Conservation (phyloP, 2,113 vertebrate genomes). For the Irena cyanogastra region DNA sequence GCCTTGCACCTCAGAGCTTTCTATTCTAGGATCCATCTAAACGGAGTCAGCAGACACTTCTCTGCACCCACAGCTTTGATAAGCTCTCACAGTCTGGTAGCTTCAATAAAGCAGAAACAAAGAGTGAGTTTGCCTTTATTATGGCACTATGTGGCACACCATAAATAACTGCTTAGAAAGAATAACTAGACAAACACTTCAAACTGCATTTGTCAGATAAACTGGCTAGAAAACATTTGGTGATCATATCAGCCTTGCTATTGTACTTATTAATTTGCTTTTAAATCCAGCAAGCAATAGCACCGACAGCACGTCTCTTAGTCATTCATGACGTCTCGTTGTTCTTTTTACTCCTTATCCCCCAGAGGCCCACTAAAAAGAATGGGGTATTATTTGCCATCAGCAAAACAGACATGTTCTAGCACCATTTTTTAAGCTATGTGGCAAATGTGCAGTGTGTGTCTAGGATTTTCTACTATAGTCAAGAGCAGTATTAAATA, state of each 20-base stretch:
- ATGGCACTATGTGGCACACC: not conserved
- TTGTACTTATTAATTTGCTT: constrained; percentile 4
- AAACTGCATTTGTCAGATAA: constrained; percentile 4
- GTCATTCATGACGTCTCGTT: not conserved
- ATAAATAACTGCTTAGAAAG: not conserved
- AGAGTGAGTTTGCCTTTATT: not conserved
- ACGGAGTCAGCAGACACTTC: not conserved
- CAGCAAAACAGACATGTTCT: not conserved
- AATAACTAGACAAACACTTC: constrained; percentile 4
- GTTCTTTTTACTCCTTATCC: not conserved
- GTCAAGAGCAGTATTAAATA: not conserved
- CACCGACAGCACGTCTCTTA: not conserved
- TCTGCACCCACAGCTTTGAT: not conserved
- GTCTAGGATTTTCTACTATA: not conserved
- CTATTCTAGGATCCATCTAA: not conserved
- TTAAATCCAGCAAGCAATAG: not conserved
- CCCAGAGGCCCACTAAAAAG: not conserved
- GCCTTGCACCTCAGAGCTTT: not conserved
- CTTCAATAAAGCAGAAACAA: not conserved
- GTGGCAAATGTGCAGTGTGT: not conserved
- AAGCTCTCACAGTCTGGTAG: not conserved
- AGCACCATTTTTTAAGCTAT: not conserved
- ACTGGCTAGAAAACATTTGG: not conserved
- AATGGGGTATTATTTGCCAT: not conserved
- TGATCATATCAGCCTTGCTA: not conserved